Conservation (phyloP, 2,797 vertebrate species). For the Hylomyscus alleni region DNA sequence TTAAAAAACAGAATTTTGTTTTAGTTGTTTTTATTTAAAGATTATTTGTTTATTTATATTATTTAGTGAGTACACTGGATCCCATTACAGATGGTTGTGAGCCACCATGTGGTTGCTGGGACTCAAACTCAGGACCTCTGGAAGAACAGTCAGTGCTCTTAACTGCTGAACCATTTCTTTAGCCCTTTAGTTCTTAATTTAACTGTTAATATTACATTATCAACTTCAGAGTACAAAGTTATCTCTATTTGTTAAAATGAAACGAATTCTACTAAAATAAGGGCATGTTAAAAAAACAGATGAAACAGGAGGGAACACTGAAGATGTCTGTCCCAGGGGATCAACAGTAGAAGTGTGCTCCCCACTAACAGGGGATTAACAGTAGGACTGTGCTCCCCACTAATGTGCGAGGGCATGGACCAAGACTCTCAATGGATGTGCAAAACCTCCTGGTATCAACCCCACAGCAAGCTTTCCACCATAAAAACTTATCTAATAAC, state of each 20-base stretch:
- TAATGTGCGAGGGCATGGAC: background rate
- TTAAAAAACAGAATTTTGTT: slow-evolving; percentile 18
- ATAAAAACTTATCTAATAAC: background rate
- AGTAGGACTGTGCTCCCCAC: background rate
- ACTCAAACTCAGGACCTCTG: background rate
- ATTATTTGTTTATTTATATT: background rate
- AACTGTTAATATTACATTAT: slow-evolving; percentile 32
- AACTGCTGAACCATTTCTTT: background rate
- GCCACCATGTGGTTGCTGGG: too few relatives aligned
- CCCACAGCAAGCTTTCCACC: background rate
- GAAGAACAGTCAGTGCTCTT: background rate
- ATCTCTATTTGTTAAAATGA: slow-evolving; percentile 31
- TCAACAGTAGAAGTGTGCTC: background rate
- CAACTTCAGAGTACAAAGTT: slow-evolving; percentile 15
- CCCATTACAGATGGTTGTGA: background rate
- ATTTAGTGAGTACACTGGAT: background rate
- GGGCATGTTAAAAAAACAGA: background rate
- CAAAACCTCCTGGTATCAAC: background rate
- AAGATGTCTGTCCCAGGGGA: background rate
- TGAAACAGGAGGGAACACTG: background rate
- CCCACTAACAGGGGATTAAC: background rate
- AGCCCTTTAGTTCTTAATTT: slow-evolving; percentile 34
- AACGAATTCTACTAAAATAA: slow-evolving; percentile 58
- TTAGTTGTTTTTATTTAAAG: background rate
- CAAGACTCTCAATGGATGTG: background rate